Evolutionary conservation across 2,888 invertebrate genomes (phyloP).

Genomic region (Drosophila rubida): DNA sequence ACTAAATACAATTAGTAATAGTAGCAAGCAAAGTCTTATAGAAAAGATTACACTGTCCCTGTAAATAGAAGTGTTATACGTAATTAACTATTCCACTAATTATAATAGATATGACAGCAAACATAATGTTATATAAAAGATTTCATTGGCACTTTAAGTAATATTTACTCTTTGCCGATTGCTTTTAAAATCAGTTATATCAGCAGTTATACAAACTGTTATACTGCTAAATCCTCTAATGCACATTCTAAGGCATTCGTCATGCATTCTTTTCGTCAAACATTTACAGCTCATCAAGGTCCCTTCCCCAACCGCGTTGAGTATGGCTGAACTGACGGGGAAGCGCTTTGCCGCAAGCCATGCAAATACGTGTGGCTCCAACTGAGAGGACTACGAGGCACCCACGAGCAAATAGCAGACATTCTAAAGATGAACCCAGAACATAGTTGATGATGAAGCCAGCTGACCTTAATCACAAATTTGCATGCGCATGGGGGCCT

Average conservation of each 20-base stretch:
- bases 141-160: too few relatives aligned
- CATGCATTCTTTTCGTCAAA: neutral
- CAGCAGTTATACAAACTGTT: neutral
- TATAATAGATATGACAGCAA: too few relatives aligned
- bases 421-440: constrained; percentile 47
- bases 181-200: too few relatives aligned
- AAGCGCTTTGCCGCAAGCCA: constrained; percentile 24
- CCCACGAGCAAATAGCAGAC: constrained; percentile 55
- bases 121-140: too few relatives aligned
- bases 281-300: constrained; percentile 17
- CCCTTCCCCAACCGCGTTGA: constrained; percentile 5
- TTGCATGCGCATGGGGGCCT: constrained; percentile 68
- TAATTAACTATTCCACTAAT: too few relatives aligned
- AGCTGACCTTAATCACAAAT: constrained; percentile 80
- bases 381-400: constrained; percentile 41
- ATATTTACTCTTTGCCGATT: too few relatives aligned
- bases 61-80: too few relatives aligned
- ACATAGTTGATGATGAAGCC: constrained; percentile 70
- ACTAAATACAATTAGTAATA: too few relatives aligned
- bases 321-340: constrained; percentile 26
- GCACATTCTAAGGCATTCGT: neutral
- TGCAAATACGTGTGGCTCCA: constrained; percentile 15
- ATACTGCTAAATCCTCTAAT: neutral
- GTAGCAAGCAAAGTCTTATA: too few relatives aligned
- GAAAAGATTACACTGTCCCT: too few relatives aligned